Percentiles rank a stretch among this genome's conserved stretches.
Conservation (phyloP, 2,797 vertebrate species). For the Hemibagrus guttatus region DNA sequence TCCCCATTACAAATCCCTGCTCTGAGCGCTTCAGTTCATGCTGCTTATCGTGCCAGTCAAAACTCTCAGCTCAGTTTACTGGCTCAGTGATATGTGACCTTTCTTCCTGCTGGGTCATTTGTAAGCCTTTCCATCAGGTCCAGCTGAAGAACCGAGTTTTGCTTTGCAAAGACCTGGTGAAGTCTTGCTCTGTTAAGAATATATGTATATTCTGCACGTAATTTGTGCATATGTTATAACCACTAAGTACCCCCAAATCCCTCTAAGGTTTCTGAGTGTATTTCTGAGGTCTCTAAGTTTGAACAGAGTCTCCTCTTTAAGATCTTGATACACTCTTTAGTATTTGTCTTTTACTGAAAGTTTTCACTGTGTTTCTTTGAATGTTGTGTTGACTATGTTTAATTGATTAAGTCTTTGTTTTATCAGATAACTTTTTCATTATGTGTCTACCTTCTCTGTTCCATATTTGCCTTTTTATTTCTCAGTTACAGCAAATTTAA, state of each 20-base stretch:
- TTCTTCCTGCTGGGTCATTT: constrained; percentile 32
- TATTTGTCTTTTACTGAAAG: background rate
- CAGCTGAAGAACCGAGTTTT: background rate
- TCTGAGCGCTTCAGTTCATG: constrained; percentile 19
- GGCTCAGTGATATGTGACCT: constrained; percentile 29
- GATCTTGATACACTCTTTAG: background rate
- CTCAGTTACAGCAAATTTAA: background rate
- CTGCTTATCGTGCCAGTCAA: constrained; percentile 29
- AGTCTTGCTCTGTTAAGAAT: background rate
- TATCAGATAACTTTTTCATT: background rate
- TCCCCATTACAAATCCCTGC: constrained; percentile 24
- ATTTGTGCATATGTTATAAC: too few relatives aligned
- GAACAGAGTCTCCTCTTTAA: background rate
- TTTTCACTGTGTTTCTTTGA: background rate
- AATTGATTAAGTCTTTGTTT: background rate
- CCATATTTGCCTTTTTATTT: background rate
- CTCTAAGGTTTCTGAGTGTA: background rate
- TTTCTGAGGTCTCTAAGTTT: background rate
- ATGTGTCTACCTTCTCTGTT: background rate
- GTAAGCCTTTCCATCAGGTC: constrained; percentile 9
- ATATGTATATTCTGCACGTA: background rate
- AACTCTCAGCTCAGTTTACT: constrained; percentile 39
- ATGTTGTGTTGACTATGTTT: background rate
- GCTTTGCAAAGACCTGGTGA: background rate
- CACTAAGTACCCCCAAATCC: background rate